Evolutionary conservation across 2,888 invertebrate genomes (phyloP).

Genomic region (Cerastoderma edule): DNA sequence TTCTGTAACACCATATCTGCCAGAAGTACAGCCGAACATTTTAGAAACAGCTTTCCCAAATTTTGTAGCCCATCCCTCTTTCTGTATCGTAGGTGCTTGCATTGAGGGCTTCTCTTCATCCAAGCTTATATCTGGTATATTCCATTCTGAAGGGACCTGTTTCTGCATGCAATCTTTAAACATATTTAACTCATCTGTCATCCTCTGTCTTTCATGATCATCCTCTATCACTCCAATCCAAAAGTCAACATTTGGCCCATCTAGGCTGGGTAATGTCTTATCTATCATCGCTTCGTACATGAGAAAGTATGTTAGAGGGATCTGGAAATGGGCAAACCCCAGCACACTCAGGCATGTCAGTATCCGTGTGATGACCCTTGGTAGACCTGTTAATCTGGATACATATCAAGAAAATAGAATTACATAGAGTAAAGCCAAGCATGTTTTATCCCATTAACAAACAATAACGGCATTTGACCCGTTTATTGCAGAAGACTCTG

Average conservation of each 20-base stretch:
- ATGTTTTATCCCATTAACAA: no score
- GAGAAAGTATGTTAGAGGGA: not conserved
- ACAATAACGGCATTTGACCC: no score
- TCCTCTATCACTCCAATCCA: constrained; percentile 14
- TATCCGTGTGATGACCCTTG: constrained; percentile 9
- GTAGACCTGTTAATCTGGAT: not conserved
- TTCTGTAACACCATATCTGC: no score
- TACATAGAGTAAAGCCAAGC: no score
- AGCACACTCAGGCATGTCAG: not conserved
- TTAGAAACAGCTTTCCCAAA: no score
- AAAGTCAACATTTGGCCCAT: not conserved
- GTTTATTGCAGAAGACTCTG: not conserved
- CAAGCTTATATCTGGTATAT: not conserved
- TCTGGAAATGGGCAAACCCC: constrained; percentile 7
- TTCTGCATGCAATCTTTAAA: not conserved
- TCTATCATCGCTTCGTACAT: constrained; percentile 7
- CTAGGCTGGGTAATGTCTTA: constrained; percentile 6
- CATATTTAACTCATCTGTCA: not conserved
- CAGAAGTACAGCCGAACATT: no score
- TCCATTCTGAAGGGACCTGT: not conserved
- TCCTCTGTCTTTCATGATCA: constrained; percentile 4
- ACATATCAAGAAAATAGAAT: no score
- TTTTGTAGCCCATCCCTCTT: no score
- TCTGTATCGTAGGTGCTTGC: no score
- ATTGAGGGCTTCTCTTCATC: not conserved